Percentiles rank a stretch among this genome's conserved stretches.
phyloP scores from a whole-genome alignment of 2,888 invertebrate species.

The Zygothrica quintamaculata region DNA sequence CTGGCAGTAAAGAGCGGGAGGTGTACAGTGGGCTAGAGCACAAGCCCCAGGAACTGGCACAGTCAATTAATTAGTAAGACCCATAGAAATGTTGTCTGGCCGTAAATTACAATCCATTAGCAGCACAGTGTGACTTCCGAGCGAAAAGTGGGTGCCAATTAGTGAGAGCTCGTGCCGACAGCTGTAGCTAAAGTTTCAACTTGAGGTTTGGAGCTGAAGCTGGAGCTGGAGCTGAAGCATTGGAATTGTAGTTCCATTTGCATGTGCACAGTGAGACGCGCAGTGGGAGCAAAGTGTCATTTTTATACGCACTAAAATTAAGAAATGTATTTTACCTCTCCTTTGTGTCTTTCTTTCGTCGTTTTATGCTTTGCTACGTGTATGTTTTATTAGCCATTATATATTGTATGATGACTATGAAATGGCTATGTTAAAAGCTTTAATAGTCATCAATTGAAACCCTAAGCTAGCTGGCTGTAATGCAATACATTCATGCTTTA shows the following conservation, averaged over 20 bases:
- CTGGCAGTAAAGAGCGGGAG: not conserved
- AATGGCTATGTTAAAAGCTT: conserved; percentile 20
- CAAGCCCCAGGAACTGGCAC: conserved; percentile 5
- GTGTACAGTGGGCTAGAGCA: not conserved
- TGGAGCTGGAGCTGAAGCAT: not conserved
- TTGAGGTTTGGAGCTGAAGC: not conserved
- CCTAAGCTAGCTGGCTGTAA: conserved; percentile 41
- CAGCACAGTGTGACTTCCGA: conserved; percentile 78
- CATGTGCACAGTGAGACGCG: conserved; percentile 33
- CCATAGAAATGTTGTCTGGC: conserved; percentile 53
- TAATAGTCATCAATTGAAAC: conserved; percentile 44
- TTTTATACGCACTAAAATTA: conserved; percentile 42
- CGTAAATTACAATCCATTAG: conserved; percentile 80
- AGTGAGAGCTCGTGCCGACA: conserved; percentile 47
- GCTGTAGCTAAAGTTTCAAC: conserved; percentile 9
- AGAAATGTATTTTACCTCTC: conserved; percentile 17
- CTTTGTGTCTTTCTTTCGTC: not conserved
- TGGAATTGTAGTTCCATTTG: conserved; percentile 48
- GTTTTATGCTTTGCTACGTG: conserved; percentile 15
- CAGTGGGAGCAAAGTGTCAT: conserved; percentile 1
- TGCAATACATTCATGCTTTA: conserved; percentile 32
- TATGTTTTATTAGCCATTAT: conserved; percentile 42
- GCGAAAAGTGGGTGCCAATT: conserved; percentile 73
- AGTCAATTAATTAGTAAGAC: conserved; percentile 67
- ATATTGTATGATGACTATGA: conserved; percentile 8